Evolutionary conservation across 2,888 invertebrate species (phyloP).

Genomic region (Drosophila anomelani): DNA sequence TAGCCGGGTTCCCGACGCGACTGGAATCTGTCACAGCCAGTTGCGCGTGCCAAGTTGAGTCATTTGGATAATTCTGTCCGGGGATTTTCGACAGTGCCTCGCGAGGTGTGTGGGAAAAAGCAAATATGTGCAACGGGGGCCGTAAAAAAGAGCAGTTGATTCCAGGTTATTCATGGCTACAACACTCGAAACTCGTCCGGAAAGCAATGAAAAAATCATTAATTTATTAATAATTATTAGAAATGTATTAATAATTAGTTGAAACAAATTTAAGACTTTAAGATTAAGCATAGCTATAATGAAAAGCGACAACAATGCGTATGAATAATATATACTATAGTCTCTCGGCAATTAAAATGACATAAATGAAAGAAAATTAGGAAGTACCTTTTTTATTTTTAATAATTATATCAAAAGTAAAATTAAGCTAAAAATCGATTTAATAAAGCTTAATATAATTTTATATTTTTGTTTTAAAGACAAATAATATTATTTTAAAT

Average conservation of each 20-base stretch:
- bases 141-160: slow-evolving; percentile 12
- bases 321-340: background rate
- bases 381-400: background rate
- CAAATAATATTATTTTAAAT: no score
- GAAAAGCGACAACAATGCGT: background rate
- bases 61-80: slow-evolving; percentile 10
- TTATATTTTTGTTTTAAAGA: background rate
- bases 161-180: background rate
- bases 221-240: background rate
- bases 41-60: slow-evolving; percentile 36
- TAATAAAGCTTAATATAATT: background rate
- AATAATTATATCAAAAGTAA: background rate
- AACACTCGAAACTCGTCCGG: background rate
- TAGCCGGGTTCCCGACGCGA: background rate
- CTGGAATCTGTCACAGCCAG: slow-evolving; percentile 24
- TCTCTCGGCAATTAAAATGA: background rate
- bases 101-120: slow-evolving; percentile 30
- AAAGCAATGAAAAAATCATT: background rate
- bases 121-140: slow-evolving; percentile 15
- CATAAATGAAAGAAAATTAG: background rate
- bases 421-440: background rate
- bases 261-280: background rate
- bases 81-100: slow-evolving; percentile 21
- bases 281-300: background rate
- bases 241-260: background rate